Conservation (phyloP, 2,113 vertebrate genomes). For the Lagopus muta region DNA sequence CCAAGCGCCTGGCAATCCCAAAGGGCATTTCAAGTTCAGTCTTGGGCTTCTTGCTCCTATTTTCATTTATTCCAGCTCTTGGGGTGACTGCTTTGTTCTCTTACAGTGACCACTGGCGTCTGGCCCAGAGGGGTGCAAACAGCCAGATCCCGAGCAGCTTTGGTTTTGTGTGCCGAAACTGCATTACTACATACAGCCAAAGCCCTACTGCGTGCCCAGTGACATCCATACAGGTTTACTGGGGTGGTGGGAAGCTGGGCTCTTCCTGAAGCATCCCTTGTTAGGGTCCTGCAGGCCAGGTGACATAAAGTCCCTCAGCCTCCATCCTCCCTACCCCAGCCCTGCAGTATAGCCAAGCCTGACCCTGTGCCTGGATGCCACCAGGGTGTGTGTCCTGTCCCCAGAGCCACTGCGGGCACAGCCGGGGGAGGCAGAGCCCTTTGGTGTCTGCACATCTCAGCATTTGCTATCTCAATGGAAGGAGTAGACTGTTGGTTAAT, state of each 20-base stretch:
- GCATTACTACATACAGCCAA: not conserved
- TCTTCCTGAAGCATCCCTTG: not conserved
- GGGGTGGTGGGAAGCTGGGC: not conserved
- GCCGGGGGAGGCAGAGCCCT: not conserved
- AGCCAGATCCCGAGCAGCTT: not conserved
- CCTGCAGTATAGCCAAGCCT: not conserved
- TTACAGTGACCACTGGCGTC: not conserved
- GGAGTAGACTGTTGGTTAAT: not conserved
- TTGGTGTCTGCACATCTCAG: not conserved
- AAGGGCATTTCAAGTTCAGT: constrained; percentile 55
- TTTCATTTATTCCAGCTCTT: not conserved
- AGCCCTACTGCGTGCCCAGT: rapidly evolving
- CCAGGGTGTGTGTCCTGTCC: not conserved
- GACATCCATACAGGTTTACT: rapidly evolving
- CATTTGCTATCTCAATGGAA: not conserved
- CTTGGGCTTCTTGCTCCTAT: not conserved
- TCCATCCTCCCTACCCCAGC: not conserved
- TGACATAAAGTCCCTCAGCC: not conserved
- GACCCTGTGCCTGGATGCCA: not conserved
- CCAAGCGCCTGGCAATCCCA: not conserved
- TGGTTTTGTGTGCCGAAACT: not conserved
- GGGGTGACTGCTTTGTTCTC: not conserved
- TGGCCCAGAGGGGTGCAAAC: not conserved
- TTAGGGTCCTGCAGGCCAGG: rapidly evolving
- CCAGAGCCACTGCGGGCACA: not conserved